phyloP scores from a whole-genome alignment of 2,797 vertebrate genomes.

The Esox masquinongy region DNA sequence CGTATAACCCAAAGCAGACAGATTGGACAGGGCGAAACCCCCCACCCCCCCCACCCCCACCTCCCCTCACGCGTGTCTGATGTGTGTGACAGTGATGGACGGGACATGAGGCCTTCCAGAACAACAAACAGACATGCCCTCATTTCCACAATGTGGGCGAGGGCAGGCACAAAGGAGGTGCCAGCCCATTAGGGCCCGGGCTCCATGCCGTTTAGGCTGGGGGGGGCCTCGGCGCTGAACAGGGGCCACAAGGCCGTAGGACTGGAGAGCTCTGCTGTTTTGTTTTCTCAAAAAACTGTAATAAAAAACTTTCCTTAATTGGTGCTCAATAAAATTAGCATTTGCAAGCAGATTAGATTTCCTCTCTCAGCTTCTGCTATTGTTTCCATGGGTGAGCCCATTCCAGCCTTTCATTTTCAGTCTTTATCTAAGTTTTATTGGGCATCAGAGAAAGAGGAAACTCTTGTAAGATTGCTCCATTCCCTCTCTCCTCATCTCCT shows the following conservation, averaged over 20 bases:
- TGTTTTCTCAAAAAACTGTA: constrained; percentile 72
- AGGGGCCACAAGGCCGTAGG: constrained; percentile 30
- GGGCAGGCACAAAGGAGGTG: constrained; percentile 72
- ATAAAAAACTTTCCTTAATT: constrained; percentile 82
- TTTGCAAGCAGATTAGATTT: constrained; percentile 79
- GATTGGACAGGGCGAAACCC: constrained; percentile 60
- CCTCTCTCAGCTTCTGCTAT: constrained; percentile 66
- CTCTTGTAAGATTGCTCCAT: constrained; percentile 70
- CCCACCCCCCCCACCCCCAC: constrained; percentile 34
- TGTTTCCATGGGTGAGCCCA: constrained; percentile 66
- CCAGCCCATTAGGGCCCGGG: constrained; percentile 69
- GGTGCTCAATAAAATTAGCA: constrained; percentile 83
- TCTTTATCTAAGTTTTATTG: constrained; percentile 74
- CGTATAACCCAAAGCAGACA: constrained; percentile 66
- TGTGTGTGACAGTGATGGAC: constrained; percentile 72
- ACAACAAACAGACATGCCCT: constrained; percentile 76
- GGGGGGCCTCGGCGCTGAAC: constrained; percentile 9
- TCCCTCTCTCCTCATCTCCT: constrained; percentile 65
- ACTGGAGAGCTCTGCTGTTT: constrained; percentile 59
- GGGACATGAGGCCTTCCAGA: constrained; percentile 58
- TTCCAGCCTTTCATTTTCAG: constrained; percentile 69
- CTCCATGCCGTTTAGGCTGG: constrained; percentile 58
- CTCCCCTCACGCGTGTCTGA: too few relatives aligned
- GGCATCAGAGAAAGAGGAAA: constrained; percentile 69
- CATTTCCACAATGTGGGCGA: constrained; percentile 75